These are phyloP conservation scores for Tadarida brasiliensis DNA, from an alignment of 2,797 vertebrate genomes.

Conservation along the genomic window DNA sequence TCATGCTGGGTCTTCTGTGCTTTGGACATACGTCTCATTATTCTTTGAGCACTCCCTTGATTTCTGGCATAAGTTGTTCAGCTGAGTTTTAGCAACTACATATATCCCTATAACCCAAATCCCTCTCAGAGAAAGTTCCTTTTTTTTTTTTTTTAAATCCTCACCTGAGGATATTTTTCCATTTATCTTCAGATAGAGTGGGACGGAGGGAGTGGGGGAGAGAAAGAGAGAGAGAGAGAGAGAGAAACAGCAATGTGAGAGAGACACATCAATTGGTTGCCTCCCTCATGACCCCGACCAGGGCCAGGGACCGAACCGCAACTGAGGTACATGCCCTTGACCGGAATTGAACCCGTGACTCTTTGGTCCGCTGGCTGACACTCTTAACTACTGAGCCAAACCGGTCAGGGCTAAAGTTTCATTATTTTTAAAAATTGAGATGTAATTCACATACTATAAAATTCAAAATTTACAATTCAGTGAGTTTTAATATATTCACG, in stretches of 20 bases:
- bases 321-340: no score
- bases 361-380: no score
- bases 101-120: background rate
- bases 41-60: constrained; percentile 15
- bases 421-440: background rate
- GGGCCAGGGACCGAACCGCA: no score
- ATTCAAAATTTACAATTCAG: background rate
- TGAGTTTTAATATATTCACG: constrained; percentile 23
- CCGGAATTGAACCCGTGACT: no score
- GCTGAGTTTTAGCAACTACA: background rate
- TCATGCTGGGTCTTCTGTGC: background rate
- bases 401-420: background rate
- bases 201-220: no score
- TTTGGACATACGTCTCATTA: background rate
- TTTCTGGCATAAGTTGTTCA: constrained; percentile 23
- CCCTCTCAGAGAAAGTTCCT: background rate
- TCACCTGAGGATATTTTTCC: no score
- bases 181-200: no score
- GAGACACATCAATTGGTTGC: no score
- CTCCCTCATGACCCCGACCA: no score
- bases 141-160: background rate
- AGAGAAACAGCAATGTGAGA: no score
- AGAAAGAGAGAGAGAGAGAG: no score
- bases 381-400: no score
- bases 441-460: constrained; percentile 3